Base-by-base conservation (phyloP, 2,888 invertebrate genomes). In the Drosophila setosimentum region DNA sequence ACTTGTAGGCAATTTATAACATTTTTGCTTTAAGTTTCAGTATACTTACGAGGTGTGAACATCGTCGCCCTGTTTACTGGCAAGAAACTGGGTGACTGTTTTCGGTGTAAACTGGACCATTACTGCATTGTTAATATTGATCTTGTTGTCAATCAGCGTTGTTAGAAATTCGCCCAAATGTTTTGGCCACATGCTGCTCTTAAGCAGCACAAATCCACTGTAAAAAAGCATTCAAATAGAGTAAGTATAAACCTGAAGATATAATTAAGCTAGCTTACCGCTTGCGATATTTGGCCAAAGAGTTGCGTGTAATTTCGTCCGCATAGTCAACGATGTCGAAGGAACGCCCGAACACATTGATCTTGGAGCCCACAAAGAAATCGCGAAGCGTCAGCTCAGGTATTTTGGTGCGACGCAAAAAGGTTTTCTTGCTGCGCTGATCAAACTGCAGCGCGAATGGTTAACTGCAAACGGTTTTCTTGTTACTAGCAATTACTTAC, bases 171-270 rank as follows among this genome's bases (percentile, higher is more conserved):
- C 95, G 0, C 98, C 98, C 77, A 96, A 94, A 90, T 95, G 95
- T 27, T 94, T 94, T n/a, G 94, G 93, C 29, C 96, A 93, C 11
- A 95, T 95, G 68, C 95, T 94, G 11, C 97, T 97, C 92, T 97
- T 97, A 11, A 98, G 94, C 78, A 98, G 93, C 5, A 95, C 95
- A 93, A 97, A 96, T 2, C 97, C 96, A 84, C 96, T 96, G 86
- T 8, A 24, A 48, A 50, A 29, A 30, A 3, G 11, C 21, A 16
- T 37, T 37, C 2, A 29, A 21, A 27, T 35, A 8, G n/a, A 11
- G 6, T n/a, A 13, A 2, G 6, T 11, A 13, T 16, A 35, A 13
- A n/a, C 40, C 53, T 35, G 18, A n/a, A 5, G 2, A 54, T 24
- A 8, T 6, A 7, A 45, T 35, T 33, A 3, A 11, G n/a, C 3